phyloP scores from a whole-genome alignment of 2,797 vertebrate species.

The Anniella stebbinsi region DNA sequence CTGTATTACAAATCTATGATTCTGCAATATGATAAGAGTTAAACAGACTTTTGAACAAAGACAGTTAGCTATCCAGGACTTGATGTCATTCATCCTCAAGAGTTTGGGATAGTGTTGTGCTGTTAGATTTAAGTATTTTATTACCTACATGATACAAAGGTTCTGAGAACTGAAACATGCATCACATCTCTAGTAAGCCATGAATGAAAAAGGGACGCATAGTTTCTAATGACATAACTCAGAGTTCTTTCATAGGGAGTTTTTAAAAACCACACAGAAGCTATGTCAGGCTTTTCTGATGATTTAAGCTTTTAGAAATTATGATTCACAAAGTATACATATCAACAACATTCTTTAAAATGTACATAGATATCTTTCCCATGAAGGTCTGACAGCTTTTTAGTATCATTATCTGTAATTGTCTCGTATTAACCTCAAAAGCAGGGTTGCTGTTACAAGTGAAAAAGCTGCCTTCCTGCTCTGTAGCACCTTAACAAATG shows the following conservation, averaged over 20 bases:
- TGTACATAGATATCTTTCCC: slow-evolving; percentile 30
- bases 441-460: slow-evolving; percentile 11
- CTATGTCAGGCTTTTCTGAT: slow-evolving; percentile 39
- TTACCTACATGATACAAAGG: not conserved
- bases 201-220: not conserved
- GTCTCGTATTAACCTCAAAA: slow-evolving; percentile 26
- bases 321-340: slow-evolving; percentile 20
- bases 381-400: slow-evolving; percentile 46
- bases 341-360: slow-evolving; percentile 39
- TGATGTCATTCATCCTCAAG: slow-evolving; percentile 8
- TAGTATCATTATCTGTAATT: slow-evolving; percentile 42
- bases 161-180: not conserved
- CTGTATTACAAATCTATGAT: not conserved
- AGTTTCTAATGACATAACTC: slow-evolving; percentile 21
- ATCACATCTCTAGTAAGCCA: slow-evolving; percentile 21
- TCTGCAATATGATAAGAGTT: not conserved
- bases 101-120: not conserved
- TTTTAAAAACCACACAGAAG: slow-evolving; percentile 30
- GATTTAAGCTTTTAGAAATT: slow-evolving; percentile 38
- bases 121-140: not conserved
- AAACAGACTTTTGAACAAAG: slow-evolving; percentile 2
- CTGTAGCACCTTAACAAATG: slow-evolving; percentile 58
- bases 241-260: slow-evolving; percentile 7
- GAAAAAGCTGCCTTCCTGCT: slow-evolving; percentile 43
- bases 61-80: slow-evolving; percentile 9